Conservation (phyloP, 1,140 invertebrate genomes). For the Drosophila subpulchrella region DNA sequence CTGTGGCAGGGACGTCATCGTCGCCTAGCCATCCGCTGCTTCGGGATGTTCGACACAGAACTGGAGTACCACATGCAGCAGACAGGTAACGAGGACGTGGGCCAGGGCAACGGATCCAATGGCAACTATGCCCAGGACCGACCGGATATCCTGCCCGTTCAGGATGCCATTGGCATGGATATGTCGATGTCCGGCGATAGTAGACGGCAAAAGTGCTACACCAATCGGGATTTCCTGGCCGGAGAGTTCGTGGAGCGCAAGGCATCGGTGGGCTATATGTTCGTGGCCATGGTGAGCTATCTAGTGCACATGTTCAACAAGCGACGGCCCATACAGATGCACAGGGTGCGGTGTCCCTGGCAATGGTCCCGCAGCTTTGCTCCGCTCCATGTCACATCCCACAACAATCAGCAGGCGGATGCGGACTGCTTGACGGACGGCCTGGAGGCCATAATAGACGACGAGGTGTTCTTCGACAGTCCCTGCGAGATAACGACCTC, state of each 20-base stretch:
- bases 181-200: constrained; percentile 12
- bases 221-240: constrained; percentile 60
- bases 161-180: constrained; percentile 56
- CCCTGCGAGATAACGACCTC: constrained; percentile 40
- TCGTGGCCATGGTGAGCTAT: constrained; percentile 86
- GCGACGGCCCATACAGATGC: constrained; percentile 80
- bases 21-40: constrained; percentile 86
- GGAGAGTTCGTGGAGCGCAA: constrained; percentile 84
- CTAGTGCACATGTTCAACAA: constrained; percentile 86
- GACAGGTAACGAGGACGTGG: constrained; percentile 8
- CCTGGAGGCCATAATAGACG: constrained; percentile 58
- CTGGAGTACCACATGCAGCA: constrained; percentile 42
- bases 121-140: constrained; percentile 56
- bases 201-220: constrained; percentile 33
- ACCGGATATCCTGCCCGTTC: constrained; percentile 84
- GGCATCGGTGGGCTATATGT: constrained; percentile 87
- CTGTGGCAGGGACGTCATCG: constrained; percentile 89
- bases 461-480: constrained; percentile 81
- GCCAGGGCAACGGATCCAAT: constrained; percentile 11
- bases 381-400: constrained; percentile 73
- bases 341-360: constrained; percentile 76
- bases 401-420: constrained; percentile 27
- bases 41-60: constrained; percentile 66
- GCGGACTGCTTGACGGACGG: constrained; percentile 50
- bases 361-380: constrained; percentile 87